Evolutionary conservation across 2,888 invertebrate genomes (phyloP), one percentile per base, ranked within the genome.

Genomic region (Agelastica alni): DNA sequence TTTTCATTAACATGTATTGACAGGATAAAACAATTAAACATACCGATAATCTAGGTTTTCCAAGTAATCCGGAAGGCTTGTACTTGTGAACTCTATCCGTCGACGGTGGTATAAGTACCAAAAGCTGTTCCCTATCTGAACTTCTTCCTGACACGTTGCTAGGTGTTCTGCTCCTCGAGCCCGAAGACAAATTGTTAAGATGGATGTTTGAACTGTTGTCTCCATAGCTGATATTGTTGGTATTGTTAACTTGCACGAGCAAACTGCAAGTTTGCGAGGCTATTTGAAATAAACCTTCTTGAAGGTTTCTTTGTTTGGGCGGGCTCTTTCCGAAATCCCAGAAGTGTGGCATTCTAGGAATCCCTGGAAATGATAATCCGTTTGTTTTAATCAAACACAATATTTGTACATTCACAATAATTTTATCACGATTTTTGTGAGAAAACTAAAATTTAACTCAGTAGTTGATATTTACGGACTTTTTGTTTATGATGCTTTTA

Each of bases 191-290:
- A 59, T 70, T 75, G 59, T 77, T 83, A 68, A 83, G 82, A 70
- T 83, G 83, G 65, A 86, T 84, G 72, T 85, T 86, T 51, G 84
- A 79, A 58, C 80, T 76, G 64, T 84, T 81, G 68, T 84, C 82
- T 42, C 86, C 84, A 65, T 85, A 85, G 66, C 85, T 87, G 57
- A 87, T 87, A 72, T 88, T 87, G 74, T 87, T 87, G 41, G 87
- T 87, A 66, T 88, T 87, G 73, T 87, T 85, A 61, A 88, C 87
- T 81, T 88, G 87, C 51, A 89, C 87, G 57, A 89, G 77, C 61
- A 89, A 85, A 72, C 87, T 88, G 70, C 88, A 89, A 51, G 89
- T 88, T 73, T 89, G 89, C 9, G 88, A 87, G 3, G 88, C 88
- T 62, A 89, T 89, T 79, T 88, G 88, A 70, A 88, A 87, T 22